Percentiles rank a stretch among this genome's conserved stretches.
These are phyloP conservation scores for Baccha elongata DNA, from an alignment of 2,888 invertebrate genomes.

Conservation along the genomic window DNA sequence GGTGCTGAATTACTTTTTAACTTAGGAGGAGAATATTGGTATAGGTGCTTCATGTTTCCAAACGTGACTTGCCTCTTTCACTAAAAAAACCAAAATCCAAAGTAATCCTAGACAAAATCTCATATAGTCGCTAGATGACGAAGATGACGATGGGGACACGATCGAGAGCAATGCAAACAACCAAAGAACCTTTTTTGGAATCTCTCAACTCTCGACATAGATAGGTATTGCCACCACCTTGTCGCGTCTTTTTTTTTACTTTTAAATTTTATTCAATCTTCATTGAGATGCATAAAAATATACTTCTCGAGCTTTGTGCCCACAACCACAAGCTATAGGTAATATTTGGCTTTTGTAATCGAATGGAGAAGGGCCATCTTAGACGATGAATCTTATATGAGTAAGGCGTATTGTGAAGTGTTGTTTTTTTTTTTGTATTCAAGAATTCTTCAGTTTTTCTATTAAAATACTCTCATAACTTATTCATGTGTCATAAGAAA, in stretches of 20 bases:
- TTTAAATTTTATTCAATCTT: conserved; percentile 58
- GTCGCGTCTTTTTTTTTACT: conserved; percentile 7
- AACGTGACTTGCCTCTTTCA: conserved; percentile 69
- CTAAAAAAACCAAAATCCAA: conserved; percentile 17
- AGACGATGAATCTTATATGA: conserved; percentile 4
- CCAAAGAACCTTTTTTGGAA: conserved; percentile 59
- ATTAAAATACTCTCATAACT: conserved; percentile 52
- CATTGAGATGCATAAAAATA: conserved; percentile 58
- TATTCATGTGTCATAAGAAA: conserved; percentile 58
- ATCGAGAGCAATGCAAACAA: conserved; percentile 67
- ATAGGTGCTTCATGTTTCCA: conserved; percentile 37
- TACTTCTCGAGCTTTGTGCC: conserved; percentile 29
- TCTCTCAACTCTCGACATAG: conserved; percentile 48
- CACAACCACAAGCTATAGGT: conserved; percentile 28
- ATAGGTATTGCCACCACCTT: neutral
- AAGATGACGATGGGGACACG: conserved; percentile 17
- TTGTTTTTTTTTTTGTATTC: conserved; percentile 24
- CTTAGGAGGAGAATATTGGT: conserved; percentile 13
- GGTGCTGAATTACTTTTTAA: conserved; percentile 59
- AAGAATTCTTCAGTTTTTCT: conserved; percentile 24
- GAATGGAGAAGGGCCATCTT: conserved; percentile 30
- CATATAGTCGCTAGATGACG: neutral
- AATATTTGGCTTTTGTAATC: conserved; percentile 15
- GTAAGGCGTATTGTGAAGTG: conserved; percentile 36
- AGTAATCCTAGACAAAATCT: conserved; percentile 33